Evolutionary conservation across 2,113 vertebrate species (phyloP).

Genomic region (Leucoraja erinaceus): DNA sequence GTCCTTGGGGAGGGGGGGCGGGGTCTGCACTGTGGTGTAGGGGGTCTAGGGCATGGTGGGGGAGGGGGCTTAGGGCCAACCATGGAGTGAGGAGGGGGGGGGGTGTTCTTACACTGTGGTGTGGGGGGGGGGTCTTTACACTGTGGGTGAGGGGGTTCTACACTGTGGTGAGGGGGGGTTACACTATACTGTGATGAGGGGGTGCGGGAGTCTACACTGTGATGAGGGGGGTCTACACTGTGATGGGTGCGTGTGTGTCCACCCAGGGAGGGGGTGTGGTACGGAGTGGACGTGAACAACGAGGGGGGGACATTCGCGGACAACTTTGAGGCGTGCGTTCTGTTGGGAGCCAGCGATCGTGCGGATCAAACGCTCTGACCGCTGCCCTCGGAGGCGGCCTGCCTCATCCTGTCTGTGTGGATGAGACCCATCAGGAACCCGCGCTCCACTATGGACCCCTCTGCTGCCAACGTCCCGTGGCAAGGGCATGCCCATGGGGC

Average conservation of each 20-base stretch:
- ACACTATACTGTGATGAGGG: background rate
- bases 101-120: too few relatives aligned
- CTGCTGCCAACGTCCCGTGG: slow-evolving; percentile 58
- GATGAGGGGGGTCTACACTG: too few relatives aligned
- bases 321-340: slow-evolving; percentile 78
- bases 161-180: background rate
- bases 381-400: slow-evolving; percentile 88
- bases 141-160: background rate
- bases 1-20: too few relatives aligned
- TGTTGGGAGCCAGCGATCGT: slow-evolving; percentile 92
- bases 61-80: too few relatives aligned
- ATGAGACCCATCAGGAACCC: slow-evolving; percentile 95
- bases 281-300: slow-evolving; percentile 84
- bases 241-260: background rate
- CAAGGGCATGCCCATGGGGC: slow-evolving; percentile 69
- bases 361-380: slow-evolving; percentile 82
- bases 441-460: slow-evolving; percentile 63
- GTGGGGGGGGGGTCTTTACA: too few relatives aligned
- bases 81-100: too few relatives aligned
- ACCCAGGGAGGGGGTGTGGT: slow-evolving; percentile 88
- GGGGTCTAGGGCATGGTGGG: too few relatives aligned
- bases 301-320: slow-evolving; percentile 94
- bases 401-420: slow-evolving; percentile 88
- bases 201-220: background rate
- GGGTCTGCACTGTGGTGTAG: too few relatives aligned